Conservation (phyloP, 2,888 invertebrate genomes). For the Trichopria drosophilae region DNA sequence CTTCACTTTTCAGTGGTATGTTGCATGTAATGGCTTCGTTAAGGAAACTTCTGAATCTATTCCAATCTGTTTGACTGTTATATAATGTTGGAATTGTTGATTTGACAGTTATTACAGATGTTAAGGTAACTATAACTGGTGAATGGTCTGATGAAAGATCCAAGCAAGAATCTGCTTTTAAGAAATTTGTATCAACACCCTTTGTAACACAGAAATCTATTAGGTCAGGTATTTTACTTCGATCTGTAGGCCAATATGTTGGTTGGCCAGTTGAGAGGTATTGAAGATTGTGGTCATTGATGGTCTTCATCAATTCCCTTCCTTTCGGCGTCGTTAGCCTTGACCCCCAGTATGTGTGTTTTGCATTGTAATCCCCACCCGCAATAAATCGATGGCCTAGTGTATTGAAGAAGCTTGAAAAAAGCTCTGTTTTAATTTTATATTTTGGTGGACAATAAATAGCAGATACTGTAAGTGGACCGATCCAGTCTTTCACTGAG, state of each 20-base stretch:
- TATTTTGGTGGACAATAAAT: slow-evolving; percentile 36
- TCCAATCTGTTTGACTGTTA: background rate
- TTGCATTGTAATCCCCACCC: slow-evolving; percentile 22
- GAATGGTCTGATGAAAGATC: slow-evolving; percentile 40
- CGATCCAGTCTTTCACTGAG: background rate
- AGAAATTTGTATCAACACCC: slow-evolving; percentile 27
- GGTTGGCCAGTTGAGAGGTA: slow-evolving; percentile 28
- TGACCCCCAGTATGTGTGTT: slow-evolving; percentile 35
- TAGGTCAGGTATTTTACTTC: slow-evolving; percentile 38
- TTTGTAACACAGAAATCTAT: slow-evolving; percentile 38
- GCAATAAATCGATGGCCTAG: background rate
- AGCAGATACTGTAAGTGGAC: slow-evolving; percentile 26
- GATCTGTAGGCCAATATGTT: slow-evolving; percentile 39
- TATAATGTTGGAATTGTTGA: background rate
- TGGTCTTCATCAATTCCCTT: slow-evolving; percentile 6
- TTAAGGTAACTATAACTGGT: slow-evolving; percentile 33
- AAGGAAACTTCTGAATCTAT: background rate
- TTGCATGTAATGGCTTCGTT: background rate
- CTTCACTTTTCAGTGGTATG: background rate
- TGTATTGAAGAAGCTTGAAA: slow-evolving; percentile 1
- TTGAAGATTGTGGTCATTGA: background rate
- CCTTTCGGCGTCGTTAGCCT: slow-evolving; percentile 22
- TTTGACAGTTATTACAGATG: background rate
- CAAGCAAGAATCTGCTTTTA: slow-evolving; percentile 23
- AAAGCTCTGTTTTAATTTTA: too few relatives aligned